Conservation (phyloP, 2,888 invertebrate species). For the Tetanocera ferruginea region DNA sequence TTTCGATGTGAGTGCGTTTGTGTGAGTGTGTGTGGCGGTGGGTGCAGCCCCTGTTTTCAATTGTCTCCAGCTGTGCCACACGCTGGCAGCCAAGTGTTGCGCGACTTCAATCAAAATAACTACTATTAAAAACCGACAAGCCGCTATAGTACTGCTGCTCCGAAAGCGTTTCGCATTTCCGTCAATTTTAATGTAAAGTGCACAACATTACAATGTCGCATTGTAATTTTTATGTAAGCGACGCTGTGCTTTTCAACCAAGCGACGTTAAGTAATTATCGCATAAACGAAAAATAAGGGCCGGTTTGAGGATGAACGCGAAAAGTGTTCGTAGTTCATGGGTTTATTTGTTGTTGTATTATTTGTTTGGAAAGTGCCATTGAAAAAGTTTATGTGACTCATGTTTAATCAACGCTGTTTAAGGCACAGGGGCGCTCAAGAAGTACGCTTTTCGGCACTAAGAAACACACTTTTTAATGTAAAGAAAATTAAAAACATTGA, state of each 20-base stretch:
- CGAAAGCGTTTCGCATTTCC: not conserved
- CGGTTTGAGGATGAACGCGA: not conserved
- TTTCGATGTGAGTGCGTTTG: no score
- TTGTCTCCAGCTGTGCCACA: conserved; percentile 16
- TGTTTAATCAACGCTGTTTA: not conserved
- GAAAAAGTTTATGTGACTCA: not conserved
- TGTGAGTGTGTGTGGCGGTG: not conserved
- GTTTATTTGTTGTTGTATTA: not conserved
- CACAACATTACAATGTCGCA: not conserved
- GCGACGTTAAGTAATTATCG: conserved; percentile 6
- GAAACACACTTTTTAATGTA: no score
- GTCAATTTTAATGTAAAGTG: not conserved
- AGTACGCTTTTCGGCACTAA: no score
- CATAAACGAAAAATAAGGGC: conserved; percentile 21
- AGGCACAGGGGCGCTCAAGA: not conserved
- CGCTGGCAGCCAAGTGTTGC: not conserved
- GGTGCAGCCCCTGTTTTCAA: not conserved
- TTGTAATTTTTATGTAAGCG: not conserved
- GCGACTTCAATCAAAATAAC: not conserved
- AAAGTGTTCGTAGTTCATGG: not conserved
- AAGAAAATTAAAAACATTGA: no score
- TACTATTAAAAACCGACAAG: not conserved
- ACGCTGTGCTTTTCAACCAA: not conserved
- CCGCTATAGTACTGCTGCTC: not conserved
- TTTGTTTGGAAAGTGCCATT: not conserved